Conservation (phyloP, 1,140 invertebrate genomes). For the Bombyx mandarina region DNA sequence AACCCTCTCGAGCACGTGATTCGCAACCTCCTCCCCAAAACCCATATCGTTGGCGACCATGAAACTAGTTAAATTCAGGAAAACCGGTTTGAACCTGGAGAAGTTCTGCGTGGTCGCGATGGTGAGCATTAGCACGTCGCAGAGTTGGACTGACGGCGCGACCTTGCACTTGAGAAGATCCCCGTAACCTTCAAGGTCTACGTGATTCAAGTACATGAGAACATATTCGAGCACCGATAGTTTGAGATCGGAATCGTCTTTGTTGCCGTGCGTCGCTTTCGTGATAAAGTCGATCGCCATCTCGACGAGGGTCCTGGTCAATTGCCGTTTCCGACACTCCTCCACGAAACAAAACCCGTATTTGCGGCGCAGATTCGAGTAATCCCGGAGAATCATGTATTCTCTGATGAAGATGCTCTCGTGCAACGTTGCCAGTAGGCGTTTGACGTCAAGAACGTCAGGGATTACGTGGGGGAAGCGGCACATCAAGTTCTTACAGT, state of each 20-base stretch:
- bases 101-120: constrained; percentile 52
- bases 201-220: constrained; percentile 36
- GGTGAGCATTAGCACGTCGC: constrained; percentile 35
- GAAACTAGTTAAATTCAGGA: constrained; percentile 39
- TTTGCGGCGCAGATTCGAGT: constrained; percentile 18
- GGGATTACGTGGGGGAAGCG: constrained; percentile 24
- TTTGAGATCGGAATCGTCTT: constrained; percentile 18
- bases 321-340: constrained; percentile 28
- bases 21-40: constrained; percentile 27
- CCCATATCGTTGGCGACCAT: constrained; percentile 23
- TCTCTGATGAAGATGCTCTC: constrained; percentile 35
- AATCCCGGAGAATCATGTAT: constrained; percentile 28
- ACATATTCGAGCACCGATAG: constrained; percentile 27
- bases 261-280: constrained; percentile 9
- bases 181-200: constrained; percentile 23
- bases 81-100: constrained; percentile 42
- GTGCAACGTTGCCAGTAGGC: constrained; percentile 14
- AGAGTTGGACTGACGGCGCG: constrained; percentile 16
- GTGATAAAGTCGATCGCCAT: constrained; percentile 35
- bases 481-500: constrained; percentile 33
- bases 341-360: constrained; percentile 35
- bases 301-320: constrained; percentile 33
- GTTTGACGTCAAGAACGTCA: constrained; percentile 7
- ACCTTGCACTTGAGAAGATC: constrained; percentile 26
- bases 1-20: constrained; percentile 39